phyloP scores from a whole-genome alignment of 1,140 invertebrate genomes.

The Hypsibius dujardini region DNA sequence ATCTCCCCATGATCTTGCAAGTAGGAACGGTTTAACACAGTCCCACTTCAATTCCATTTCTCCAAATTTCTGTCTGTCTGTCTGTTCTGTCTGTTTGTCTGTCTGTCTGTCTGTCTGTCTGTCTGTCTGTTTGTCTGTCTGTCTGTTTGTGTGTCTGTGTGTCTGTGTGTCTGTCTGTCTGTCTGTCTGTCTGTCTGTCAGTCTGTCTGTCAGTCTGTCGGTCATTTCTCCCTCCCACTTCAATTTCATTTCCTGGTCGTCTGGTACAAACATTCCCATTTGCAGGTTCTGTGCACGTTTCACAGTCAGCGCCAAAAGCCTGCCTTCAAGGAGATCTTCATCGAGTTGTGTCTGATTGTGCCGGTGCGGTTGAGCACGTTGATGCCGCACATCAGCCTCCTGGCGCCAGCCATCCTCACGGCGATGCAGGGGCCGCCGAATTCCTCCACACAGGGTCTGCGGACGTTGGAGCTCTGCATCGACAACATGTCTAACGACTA shows the following conservation, averaged over 20 bases:
- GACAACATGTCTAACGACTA: constrained; percentile 98
- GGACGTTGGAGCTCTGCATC: constrained; percentile 89
- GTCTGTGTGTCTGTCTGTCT: too few species aligned
- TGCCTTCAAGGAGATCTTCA: constrained; percentile 96
- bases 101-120: too few species aligned
- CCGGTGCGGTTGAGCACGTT: constrained; percentile 85
- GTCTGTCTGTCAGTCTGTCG: too few species aligned
- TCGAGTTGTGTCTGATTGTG: constrained; percentile 89
- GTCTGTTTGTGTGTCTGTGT: too few species aligned
- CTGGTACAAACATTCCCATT: too few species aligned
- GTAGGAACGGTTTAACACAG: neutral
- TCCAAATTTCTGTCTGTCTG: too few species aligned
- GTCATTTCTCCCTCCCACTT: too few species aligned
- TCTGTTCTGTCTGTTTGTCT: too few species aligned
- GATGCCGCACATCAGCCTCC: constrained; percentile 89
- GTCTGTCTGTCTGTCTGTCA: too few species aligned
- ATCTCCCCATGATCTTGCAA: constrained; percentile 11
- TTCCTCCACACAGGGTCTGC: constrained; percentile 48
- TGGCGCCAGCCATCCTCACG: constrained; percentile 95
- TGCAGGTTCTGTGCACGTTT: constrained; percentile 61
- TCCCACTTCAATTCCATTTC: too few species aligned
- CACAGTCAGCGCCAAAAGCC: constrained; percentile 91
- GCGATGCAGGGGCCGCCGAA: constrained; percentile 83
- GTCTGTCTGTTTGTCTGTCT: too few species aligned
- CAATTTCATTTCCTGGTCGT: too few species aligned